Base-by-base conservation (phyloP, 2,888 invertebrate genomes). In the Leptinotarsa rubiginosa region DNA sequence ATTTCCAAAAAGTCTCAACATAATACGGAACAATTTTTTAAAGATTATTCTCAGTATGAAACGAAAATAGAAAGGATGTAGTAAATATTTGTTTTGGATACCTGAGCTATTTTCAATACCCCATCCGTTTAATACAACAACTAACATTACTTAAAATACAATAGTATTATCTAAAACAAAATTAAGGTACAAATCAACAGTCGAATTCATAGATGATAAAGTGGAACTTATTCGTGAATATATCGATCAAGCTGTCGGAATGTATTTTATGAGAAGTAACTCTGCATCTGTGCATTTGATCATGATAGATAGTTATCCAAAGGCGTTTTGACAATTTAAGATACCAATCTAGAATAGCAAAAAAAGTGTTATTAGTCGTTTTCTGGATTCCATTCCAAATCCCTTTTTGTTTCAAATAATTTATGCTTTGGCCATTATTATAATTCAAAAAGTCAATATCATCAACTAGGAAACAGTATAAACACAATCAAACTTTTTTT, bases 171-270 rank as follows among this genome's bases (percentile, higher is more conserved):
- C 62, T 68, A 66, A 13, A 69, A 67, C 65, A 54, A 69, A 69
- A 69, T 69, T 72, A 75, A 75, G 72, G 75, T 75, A 75, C 72
- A 75, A 75, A 72, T 69, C 62, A 75, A 69, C 75, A 75, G 75
- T 75, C 75, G 65, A 66, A 25, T 54, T 68, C 12, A n/a, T 62
- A 62, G 10, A 31, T 18, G 31, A 18, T 18, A 15, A 31, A 62
- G 62, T 62, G 62, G 41, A 62, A 62, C 15, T 56, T 22, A 5
- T 56, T 20, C 3, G 56, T 56, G 56, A 56, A 25, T 22, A 12
- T 22, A 56, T 13, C 13, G 50, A 50, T 50, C 50, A 50, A 50
- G 50, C 5, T n/a, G 15, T 50, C 50, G 3, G n/a, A 50, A 15
- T 15, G 13, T 16, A 50, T 15, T 50, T n/a, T 15, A n/a, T 50